Evolutionary conservation across 1,140 invertebrate genomes (phyloP), one percentile per base, ranked within the genome.

Genomic region (Nasonia giraulti): DNA sequence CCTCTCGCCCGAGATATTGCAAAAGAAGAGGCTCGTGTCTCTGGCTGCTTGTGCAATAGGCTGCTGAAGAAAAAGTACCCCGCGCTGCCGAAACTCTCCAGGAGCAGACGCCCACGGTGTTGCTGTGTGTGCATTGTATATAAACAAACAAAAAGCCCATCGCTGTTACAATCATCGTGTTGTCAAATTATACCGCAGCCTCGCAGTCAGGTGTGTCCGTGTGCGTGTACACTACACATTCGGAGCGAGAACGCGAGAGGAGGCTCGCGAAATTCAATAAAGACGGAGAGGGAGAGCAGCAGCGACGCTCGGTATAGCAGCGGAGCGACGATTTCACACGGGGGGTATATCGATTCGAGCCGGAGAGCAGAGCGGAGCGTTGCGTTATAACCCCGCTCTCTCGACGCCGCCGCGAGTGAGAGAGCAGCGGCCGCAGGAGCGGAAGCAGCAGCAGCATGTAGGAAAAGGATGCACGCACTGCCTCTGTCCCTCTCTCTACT

Each of bases 1-100:
- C 20, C 12, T 20, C 20, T 73, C 78, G 66, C 68, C 27, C 31
- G 68, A 33, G 55, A n/a, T n/a, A 74, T 84, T 84, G 69, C 77
- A 84, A 84, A 85, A 85, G 47, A 75, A 76, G 79, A 77, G 37
- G 27, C n/a, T 68, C 31, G 37, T 44, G 11, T 40, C 75, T 8
- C 37, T 8, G 12, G 23, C 33, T 66, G 40, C 37, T 78, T 78
- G 82, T 83, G 76, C 82, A 78, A 78, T 78, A 40, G 40, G 31
- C 37, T 50, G 81, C 7, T 44, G 7, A 44, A 77, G 68, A 83
- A 77, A 68, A 75, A 37, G 23, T 11, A 50, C n/a, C 47, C 40
- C 3, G 40, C 68, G 14, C 37, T 23, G 55, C 55, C 33, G 50
- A 17, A 76, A 37, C 69, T 5, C 31, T 73, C 33, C 69, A 37